phyloP scores from a whole-genome alignment of 2,888 invertebrate genomes.

The Tachystola acroxantha region DNA sequence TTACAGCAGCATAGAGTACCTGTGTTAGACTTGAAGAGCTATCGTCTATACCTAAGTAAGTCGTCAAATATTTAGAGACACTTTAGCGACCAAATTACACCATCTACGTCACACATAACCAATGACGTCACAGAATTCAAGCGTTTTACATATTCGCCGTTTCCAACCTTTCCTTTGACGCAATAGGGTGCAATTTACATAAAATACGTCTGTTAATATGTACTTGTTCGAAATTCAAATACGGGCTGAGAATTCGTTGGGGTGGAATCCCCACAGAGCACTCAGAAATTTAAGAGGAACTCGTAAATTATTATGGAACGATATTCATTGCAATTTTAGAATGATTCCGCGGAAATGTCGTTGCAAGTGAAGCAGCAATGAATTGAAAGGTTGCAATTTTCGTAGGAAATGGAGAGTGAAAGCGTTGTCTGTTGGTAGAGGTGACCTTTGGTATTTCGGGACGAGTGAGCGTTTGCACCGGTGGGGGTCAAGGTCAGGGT shows the following conservation, averaged over 20 bases:
- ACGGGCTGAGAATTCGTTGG: background rate
- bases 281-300: background rate
- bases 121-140: background rate
- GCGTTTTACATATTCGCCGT: background rate
- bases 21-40: no score
- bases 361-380: background rate
- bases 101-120: background rate
- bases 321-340: background rate
- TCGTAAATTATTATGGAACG: background rate
- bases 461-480: conserved; percentile 20
- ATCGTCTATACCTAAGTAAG: no score
- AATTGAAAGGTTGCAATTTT: background rate
- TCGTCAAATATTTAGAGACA: no score
- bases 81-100: no score
- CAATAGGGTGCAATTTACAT: background rate
- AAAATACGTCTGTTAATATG: background rate
- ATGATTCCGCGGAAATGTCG: background rate
- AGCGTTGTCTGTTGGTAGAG: conserved; percentile 11
- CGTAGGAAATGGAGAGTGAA: conserved; percentile 3
- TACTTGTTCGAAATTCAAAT: background rate
- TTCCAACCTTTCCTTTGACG: background rate
- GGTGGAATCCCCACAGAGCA: background rate
- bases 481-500: conserved; percentile 36
- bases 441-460: conserved; percentile 44
- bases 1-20: no score